Evolutionary conservation across 2,888 invertebrate genomes (phyloP).

Genomic region (Drosophila melanocephala): DNA sequence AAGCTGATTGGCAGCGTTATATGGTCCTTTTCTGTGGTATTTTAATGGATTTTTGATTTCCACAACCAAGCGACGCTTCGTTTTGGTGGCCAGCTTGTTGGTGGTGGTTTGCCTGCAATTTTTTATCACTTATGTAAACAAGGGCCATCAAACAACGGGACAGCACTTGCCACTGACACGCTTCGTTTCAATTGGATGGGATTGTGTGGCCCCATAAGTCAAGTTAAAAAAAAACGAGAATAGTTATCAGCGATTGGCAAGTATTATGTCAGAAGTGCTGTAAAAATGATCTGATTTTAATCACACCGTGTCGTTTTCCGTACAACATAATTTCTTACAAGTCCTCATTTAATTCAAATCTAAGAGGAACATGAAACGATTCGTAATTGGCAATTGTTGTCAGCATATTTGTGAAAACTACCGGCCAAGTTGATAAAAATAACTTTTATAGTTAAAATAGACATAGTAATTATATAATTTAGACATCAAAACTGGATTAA

Average conservation of each 20-base stretch:
- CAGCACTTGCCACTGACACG: constrained; percentile 77
- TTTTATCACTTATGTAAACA: constrained; percentile 84
- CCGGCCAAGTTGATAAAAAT: background rate
- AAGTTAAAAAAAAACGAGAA: background rate
- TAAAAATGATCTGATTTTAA: background rate
- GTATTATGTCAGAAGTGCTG: background rate
- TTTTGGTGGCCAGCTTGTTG: constrained; percentile 35
- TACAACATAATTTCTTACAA: background rate
- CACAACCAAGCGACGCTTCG: constrained; percentile 40
- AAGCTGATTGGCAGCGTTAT: constrained; percentile 68
- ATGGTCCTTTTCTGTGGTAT: constrained; percentile 61
- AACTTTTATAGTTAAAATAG: background rate
- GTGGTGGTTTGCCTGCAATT: constrained; percentile 52
- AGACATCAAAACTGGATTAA: background rate
- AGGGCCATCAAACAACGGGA: constrained; percentile 67
- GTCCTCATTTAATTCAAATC: background rate
- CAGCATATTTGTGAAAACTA: background rate
- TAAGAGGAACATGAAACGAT: background rate
- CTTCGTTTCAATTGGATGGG: constrained; percentile 15
- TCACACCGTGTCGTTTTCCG: background rate
- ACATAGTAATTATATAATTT: background rate
- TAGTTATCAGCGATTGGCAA: constrained; percentile 1
- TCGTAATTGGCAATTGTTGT: background rate
- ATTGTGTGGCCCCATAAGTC: constrained; percentile 1
- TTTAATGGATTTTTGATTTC: constrained; percentile 84